Conservation (phyloP, 2,888 invertebrate genomes). For the Agrotis puta region DNA sequence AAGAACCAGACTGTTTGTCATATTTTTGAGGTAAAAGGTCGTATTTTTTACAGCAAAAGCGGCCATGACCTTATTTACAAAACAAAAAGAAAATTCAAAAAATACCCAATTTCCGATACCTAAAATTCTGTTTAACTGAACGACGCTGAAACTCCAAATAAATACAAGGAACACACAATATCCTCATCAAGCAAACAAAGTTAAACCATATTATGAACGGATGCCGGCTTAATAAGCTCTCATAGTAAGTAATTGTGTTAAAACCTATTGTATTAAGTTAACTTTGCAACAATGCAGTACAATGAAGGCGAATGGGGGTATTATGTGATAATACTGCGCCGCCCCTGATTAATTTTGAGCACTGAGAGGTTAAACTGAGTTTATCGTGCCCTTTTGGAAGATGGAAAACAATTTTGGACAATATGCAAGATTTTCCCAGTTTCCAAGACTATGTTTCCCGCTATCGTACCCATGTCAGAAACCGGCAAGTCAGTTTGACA, state of each 20-base stretch:
- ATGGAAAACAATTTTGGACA: neutral
- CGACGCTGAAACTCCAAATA: conserved; percentile 30
- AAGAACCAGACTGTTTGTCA: neutral
- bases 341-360: conserved; percentile 48
- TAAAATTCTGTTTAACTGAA: conserved; percentile 8
- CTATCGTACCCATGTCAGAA: neutral
- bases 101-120: conserved; percentile 9
- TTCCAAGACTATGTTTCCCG: neutral
- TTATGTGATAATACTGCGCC: conserved; percentile 64
- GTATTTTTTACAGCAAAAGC: no score
- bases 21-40: no score
- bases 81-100: conserved; percentile 9
- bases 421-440: neutral
- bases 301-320: conserved; percentile 65
- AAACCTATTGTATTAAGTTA: conserved; percentile 65
- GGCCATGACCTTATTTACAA: neutral
- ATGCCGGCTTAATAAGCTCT: conserved; percentile 65
- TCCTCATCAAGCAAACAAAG: conserved; percentile 52
- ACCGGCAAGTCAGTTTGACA: neutral
- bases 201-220: conserved; percentile 59
- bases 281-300: conserved; percentile 57
- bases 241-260: conserved; percentile 67
- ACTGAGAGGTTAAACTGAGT: conserved; percentile 24
- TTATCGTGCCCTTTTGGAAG: conserved; percentile 6
- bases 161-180: conserved; percentile 51